Evolutionary conservation across 2,888 invertebrate genomes (phyloP).

Genomic region (Resseliella maxima): DNA sequence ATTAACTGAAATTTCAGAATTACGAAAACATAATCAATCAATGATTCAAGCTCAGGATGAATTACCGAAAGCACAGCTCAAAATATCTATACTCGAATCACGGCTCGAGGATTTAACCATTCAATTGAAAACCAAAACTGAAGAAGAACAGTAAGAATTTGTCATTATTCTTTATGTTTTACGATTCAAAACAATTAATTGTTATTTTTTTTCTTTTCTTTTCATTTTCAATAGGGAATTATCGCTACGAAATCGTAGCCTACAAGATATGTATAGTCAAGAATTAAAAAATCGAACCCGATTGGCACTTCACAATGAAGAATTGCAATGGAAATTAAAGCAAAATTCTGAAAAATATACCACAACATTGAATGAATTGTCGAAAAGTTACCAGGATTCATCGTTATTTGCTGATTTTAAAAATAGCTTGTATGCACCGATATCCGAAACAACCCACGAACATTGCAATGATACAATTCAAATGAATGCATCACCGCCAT

Average conservation of each 20-base stretch:
- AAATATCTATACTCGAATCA: constrained; percentile 81
- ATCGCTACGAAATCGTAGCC: constrained; percentile 76
- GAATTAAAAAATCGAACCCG: constrained; percentile 83
- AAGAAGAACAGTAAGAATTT: constrained; percentile 76
- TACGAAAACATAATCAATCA: constrained; percentile 78
- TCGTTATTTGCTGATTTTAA: constrained; percentile 56
- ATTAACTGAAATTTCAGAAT: constrained; percentile 83
- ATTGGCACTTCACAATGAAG: constrained; percentile 85
- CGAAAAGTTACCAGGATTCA: constrained; percentile 61
- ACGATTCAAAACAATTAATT: not conserved
- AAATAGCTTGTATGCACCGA: constrained; percentile 35
- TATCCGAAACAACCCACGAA: not conserved
- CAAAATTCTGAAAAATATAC: constrained; percentile 80
- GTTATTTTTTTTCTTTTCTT: constrained; percentile 50
- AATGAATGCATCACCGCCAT: constrained; percentile 70
- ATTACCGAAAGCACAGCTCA: constrained; percentile 77
- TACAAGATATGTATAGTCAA: constrained; percentile 79
- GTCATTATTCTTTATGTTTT: not conserved
- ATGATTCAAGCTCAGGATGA: constrained; percentile 79
- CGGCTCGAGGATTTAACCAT: constrained; percentile 87
- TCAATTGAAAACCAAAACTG: constrained; percentile 76
- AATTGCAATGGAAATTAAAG: constrained; percentile 86
- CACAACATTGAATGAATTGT: constrained; percentile 65
- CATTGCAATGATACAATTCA: constrained; percentile 57
- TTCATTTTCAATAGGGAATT: constrained; percentile 70